Base-by-base conservation (phyloP, 2,797 vertebrate species). In the Austrolebias charrua region DNA sequence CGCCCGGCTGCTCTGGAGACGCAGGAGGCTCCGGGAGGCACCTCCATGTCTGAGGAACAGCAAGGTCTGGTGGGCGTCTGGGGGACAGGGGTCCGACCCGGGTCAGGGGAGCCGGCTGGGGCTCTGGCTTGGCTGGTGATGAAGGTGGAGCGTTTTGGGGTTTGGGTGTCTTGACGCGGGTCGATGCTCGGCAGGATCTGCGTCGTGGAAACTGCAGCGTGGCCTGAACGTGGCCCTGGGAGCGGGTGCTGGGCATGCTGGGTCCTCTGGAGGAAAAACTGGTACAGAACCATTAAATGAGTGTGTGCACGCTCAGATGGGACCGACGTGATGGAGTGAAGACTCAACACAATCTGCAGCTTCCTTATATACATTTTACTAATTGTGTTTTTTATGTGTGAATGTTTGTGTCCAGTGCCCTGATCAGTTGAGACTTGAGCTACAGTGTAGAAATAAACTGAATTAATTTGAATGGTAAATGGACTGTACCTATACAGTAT, bases 241-340 rank as follows among this genome's bases (percentile, higher is more conserved):
- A 94, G 60, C 94, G 93, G 0, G 93, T 95, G 82, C 66, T 92
- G 63, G 95, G 91, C 96, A 98, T 98, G 19, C 38, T 85, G 31
- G 2, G 6, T 9, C 12, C 18, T 4, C 51, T 19, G 59, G 15
- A 66, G 46, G 11, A 7, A 5, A 24, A 5, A 16, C n/a, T 18
- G 9, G n/a, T 18, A 12, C 16, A 35, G 7, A 5, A 20, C 47
- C 3, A 35, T 4, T 5, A 12, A 24, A 24, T 24, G 1, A 24
- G 1, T 24, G 24, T 24, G 24, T n/a, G n/a, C 24, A 24, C 3
- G 24, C 24, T 24, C 24, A 24, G 24, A 24, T 24, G 24, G 24
- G 3, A 3, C 24, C 3, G 24, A n/a, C n/a, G n/a, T 24, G 24
- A 24, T 24, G 24, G 3, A 1, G 24, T 24, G 24, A 24, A 24